These are phyloP conservation scores for Elmis aenea DNA, from an alignment of 2,888 invertebrate species.

Conservation along the genomic window DNA sequence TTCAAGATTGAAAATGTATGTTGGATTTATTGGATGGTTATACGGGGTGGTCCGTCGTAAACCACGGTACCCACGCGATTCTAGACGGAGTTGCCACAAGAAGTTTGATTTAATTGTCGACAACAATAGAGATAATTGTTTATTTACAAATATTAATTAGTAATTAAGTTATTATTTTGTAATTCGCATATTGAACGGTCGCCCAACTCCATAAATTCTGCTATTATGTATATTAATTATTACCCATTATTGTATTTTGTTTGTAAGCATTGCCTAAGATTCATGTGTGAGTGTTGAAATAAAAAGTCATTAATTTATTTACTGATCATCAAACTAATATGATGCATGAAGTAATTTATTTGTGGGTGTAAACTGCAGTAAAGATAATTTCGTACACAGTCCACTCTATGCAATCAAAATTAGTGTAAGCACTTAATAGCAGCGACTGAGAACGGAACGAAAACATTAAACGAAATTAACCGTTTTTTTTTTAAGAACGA, in stretches of 20 bases:
- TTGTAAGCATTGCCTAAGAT: slow-evolving; percentile 14
- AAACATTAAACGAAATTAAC: no score
- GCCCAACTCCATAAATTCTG: slow-evolving; percentile 8
- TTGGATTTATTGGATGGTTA: no score
- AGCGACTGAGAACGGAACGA: no score
- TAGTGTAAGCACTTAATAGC: no score
- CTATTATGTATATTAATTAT: slow-evolving; percentile 11
- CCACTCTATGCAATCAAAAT: no score
- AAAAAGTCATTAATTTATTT: slow-evolving; percentile 19
- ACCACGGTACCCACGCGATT: slow-evolving; percentile 12
- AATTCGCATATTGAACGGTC: slow-evolving; percentile 19
- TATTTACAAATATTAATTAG: slow-evolving; percentile 21
- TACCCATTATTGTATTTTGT: slow-evolving; percentile 15
- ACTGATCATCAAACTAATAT: no score
- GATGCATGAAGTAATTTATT: no score
- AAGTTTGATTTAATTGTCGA: no score
- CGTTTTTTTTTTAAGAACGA: no score
- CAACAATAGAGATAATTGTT: slow-evolving; percentile 18
- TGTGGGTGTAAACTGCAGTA: no score
- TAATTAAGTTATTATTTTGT: slow-evolving; percentile 22
- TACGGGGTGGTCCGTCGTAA: slow-evolving; percentile 12
- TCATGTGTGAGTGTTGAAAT: slow-evolving; percentile 13
- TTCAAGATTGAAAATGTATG: slow-evolving; percentile 10
- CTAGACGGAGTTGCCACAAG: no score
- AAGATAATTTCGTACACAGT: no score